Base-by-base conservation (phyloP, 2,888 invertebrate genomes). In the Drosophila mercatorum region DNA sequence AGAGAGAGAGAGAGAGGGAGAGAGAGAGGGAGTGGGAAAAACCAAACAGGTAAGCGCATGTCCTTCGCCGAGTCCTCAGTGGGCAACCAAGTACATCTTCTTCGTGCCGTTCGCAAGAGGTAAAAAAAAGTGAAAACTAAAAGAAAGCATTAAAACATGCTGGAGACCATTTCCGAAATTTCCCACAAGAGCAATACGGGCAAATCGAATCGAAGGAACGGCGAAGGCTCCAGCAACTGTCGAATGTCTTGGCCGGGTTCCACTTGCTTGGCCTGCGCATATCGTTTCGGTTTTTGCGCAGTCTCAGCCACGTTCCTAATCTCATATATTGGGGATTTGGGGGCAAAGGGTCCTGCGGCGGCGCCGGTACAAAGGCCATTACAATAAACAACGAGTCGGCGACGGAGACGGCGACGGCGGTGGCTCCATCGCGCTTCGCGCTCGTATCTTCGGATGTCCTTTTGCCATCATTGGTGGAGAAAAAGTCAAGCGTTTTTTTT, bases 321-420 rank as follows among this genome's bases (percentile, higher is more conserved):
- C 90, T 88, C 87, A 75, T 91, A 90, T 79, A 90, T 91, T 80
- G 79, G 83, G 41, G 61, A 38, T 11, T 12, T 36, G 55, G 36
- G 60, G 58, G 47, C 34, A 52, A 69, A 66, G 69, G 68, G 81
- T 78, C 71, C 72, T 85, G 88, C 79, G 83, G 77, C 79, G 86
- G 69, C 88, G 83, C 86, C 88, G 80, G 72, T 85, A 79, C 70
- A 77, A 57, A 70, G 71, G 67, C 83, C 80, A 89, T 90, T 91
- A 91, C 74, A 90, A 90, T 90, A 90, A 91, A 91, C 88, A 87
- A 86, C 70, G 52, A 78, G 22, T 22, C 22, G 73, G 67, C 86
- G 17, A 17, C 17, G 73, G 67, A 83, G 17, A 17, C 17, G 17
- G 17, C 17, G 68, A 34, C 34, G 34, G 34, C 34, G 34, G 34